A percentile compares a stretch with the other conserved stretches of the same genome.
These are phyloP conservation scores for Anodontia alba DNA, from an alignment of 2,888 invertebrate genomes.

Conservation along the genomic window DNA sequence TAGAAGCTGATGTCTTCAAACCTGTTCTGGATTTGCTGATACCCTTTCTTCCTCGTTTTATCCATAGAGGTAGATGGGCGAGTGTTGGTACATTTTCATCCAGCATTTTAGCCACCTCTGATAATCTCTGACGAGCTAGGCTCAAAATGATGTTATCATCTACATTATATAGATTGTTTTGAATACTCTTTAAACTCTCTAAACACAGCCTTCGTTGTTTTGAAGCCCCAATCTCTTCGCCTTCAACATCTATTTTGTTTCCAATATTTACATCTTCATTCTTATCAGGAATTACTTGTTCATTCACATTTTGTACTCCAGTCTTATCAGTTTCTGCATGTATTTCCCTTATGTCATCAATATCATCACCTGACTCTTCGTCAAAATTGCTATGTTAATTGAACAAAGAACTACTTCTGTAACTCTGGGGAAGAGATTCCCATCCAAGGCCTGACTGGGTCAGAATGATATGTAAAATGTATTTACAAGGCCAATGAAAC, in stretches of 20 bases:
- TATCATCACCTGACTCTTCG: background rate
- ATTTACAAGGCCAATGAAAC: background rate
- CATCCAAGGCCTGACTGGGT: background rate
- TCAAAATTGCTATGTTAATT: background rate
- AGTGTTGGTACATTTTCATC: background rate
- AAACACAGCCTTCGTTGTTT: background rate
- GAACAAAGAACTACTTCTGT: background rate
- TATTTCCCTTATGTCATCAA: background rate
- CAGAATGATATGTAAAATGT: background rate
- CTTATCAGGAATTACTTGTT: background rate
- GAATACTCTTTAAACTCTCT: background rate
- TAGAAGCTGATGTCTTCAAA: too few species aligned
- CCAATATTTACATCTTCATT: background rate
- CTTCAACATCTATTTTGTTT: background rate
- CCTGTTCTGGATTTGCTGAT: too few species aligned
- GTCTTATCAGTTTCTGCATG: background rate
- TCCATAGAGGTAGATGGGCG: background rate
- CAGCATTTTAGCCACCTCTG: background rate
- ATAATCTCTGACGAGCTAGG: background rate
- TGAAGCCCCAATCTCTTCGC: background rate
- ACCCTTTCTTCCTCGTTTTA: background rate
- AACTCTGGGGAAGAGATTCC: background rate
- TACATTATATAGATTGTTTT: background rate
- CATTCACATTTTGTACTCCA: background rate
- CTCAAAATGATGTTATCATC: background rate